phyloP scores from a whole-genome alignment of 2,113 vertebrate genomes.

The Gnathonemus echidnorhynchus region DNA sequence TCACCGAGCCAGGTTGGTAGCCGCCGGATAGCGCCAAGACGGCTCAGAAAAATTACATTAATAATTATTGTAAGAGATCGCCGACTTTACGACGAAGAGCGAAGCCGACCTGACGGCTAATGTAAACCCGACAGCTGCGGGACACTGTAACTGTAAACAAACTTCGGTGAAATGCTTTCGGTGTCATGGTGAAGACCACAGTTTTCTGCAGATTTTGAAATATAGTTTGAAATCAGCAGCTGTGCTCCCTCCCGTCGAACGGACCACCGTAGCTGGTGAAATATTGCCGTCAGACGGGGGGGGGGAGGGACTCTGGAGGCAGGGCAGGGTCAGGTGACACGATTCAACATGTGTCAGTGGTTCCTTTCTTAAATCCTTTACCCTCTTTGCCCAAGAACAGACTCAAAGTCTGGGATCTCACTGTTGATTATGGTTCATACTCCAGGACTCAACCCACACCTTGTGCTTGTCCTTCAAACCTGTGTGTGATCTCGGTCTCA shows the following conservation, averaged over 20 bases:
- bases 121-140: not conserved
- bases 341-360: not conserved
- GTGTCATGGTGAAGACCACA: not conserved
- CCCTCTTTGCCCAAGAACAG: not conserved
- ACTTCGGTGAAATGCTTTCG: not conserved
- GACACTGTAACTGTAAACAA: not conserved
- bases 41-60: not conserved
- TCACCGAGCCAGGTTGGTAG: not conserved
- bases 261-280: not conserved
- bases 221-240: not conserved
- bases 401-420: not conserved
- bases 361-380: not conserved
- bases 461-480: not conserved
- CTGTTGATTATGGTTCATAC: not conserved
- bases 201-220: not conserved
- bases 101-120: not conserved
- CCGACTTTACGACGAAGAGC: not conserved
- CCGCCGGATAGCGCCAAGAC: fast-evolving
- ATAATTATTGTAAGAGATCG: not conserved
- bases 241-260: not conserved
- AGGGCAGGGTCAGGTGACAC: not conserved
- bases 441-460: not conserved
- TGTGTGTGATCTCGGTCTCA: not conserved
- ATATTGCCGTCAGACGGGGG: not conserved
- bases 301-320: not conserved